Evolutionary conservation across 2,888 invertebrate species (phyloP).

Genomic region (Melanophora roralis): DNA sequence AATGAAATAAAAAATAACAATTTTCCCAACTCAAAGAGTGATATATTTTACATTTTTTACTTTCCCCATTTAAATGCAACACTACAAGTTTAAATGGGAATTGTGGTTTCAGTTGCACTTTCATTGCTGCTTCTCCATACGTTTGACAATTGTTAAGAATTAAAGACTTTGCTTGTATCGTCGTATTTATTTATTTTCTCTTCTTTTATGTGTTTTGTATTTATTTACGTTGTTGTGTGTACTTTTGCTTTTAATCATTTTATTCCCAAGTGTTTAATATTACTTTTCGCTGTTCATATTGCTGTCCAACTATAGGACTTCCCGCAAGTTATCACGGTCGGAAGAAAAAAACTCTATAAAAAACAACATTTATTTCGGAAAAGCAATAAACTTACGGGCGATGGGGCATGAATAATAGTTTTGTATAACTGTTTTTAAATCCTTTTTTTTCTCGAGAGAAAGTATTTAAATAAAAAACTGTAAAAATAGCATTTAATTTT

Average conservation of each 20-base stretch:
- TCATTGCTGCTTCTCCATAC: neutral
- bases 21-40: no score
- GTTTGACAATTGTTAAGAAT: conserved; percentile 16
- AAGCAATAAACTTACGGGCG: neutral
- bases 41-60: no score
- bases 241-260: neutral
- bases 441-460: neutral
- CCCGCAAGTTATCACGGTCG: conserved; percentile 17
- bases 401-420: neutral
- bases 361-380: neutral
- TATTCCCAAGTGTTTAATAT: conserved; percentile 1
- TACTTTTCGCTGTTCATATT: neutral
- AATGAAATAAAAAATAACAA: no score
- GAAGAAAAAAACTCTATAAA: neutral
- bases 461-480: neutral
- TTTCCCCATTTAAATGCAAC: no score
- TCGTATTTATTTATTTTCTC: neutral
- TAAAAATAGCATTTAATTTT: neutral
- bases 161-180: conserved; percentile 5
- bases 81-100: neutral
- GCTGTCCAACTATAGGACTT: neutral
- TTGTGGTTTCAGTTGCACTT: neutral
- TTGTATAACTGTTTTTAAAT: neutral
- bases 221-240: neutral
- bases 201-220: neutral